A percentile compares a stretch with the other conserved stretches of the same genome.
These are phyloP conservation scores for Smutsia gigantea DNA, from an alignment of 2,797 vertebrate species.

Conservation along the genomic window DNA sequence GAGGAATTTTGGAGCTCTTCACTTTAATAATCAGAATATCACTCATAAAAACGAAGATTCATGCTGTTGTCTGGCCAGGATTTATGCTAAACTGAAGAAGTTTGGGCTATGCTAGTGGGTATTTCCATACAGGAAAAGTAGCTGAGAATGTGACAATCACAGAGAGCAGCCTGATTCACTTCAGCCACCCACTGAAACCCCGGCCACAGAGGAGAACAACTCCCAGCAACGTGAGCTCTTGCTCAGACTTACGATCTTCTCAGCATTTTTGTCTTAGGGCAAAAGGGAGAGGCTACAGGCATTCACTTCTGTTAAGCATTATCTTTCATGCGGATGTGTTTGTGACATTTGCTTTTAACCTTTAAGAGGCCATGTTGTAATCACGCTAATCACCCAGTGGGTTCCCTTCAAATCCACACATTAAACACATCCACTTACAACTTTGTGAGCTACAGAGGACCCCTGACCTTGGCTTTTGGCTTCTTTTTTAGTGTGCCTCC, in stretches of 20 bases:
- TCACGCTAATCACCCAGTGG: neutral
- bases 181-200: conserved; percentile 5
- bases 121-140: conserved; percentile 46
- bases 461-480: neutral
- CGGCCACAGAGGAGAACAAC: neutral
- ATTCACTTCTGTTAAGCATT: conserved; percentile 63
- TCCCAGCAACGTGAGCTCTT: conserved; percentile 38
- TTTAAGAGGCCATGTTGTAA: neutral
- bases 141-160: conserved; percentile 59
- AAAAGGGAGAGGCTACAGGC: conserved; percentile 63
- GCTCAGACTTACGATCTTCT: conserved; percentile 48
- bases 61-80: neutral
- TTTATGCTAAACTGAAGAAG: neutral
- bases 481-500: neutral
- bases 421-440: neutral
- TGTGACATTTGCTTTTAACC: conserved; percentile 36
- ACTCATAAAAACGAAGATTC: conserved; percentile 52
- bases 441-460: neutral
- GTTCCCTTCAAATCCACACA: neutral
- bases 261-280: conserved; percentile 61
- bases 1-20: conserved; percentile 77
- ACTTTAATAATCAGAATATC: conserved; percentile 76
- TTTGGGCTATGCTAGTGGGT: neutral
- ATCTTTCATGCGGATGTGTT: neutral
- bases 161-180: neutral